A percentile compares a stretch with the other conserved stretches of the same genome.
Conservation (phyloP, 1,140 invertebrate genomes). For the Cherax quadricarinatus region DNA sequence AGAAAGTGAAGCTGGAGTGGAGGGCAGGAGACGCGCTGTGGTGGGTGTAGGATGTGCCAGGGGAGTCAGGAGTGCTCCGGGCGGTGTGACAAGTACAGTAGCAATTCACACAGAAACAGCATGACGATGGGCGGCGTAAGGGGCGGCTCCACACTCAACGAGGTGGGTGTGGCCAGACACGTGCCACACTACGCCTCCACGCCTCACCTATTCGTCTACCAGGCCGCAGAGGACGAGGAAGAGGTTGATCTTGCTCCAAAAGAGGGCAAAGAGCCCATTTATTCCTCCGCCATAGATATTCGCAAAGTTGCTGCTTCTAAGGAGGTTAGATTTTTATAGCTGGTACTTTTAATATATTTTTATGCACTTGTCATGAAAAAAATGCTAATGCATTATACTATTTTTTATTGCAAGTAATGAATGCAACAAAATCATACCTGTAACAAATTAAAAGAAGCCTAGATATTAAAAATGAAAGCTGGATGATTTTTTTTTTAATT, state of each 20-base stretch:
- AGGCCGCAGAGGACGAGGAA: constrained; percentile 73
- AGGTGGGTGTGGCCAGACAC: constrained; percentile 64
- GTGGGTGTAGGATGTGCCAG: constrained; percentile 51
- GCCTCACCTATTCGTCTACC: constrained; percentile 74
- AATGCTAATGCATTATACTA: too few relatives aligned
- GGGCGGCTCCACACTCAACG: constrained; percentile 57
- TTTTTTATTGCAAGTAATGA: too few relatives aligned
- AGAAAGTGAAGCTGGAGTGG: neutral
- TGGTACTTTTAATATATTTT: too few relatives aligned
- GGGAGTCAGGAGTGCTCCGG: constrained; percentile 43
- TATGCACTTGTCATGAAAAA: too few relatives aligned
- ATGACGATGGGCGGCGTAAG: constrained; percentile 63
- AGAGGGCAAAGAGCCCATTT: constrained; percentile 73
- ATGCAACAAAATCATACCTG: too few relatives aligned
- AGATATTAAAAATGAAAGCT: too few relatives aligned
- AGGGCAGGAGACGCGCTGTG: neutral
- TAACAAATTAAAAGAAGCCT: too few relatives aligned
- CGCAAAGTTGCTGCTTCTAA: constrained; percentile 74
- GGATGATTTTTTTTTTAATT: too few relatives aligned
- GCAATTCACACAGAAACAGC: constrained; percentile 49
- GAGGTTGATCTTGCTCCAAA: constrained; percentile 56
- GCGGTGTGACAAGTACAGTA: neutral
- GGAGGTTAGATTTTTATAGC: constrained; percentile 71
- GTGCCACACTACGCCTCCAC: constrained; percentile 73
- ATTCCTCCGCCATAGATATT: constrained; percentile 75